Conservation (phyloP, 2,888 invertebrate genomes). For the Clitarchus hookeri region DNA sequence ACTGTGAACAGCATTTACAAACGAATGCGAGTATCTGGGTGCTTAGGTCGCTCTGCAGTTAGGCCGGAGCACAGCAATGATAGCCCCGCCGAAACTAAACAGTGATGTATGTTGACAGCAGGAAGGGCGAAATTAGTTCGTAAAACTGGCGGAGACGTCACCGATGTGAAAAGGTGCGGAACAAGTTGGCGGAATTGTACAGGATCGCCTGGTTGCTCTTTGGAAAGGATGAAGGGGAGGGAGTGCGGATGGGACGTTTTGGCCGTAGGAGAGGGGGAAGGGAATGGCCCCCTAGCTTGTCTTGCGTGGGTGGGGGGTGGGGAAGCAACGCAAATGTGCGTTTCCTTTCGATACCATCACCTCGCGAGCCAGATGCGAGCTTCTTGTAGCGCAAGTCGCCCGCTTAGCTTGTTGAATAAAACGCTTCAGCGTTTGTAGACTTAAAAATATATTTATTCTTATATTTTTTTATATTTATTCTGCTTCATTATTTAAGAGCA, state of each 20-base stretch:
- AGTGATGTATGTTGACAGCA: slow-evolving; percentile 22
- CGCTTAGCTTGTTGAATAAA: no score
- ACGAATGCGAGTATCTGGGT: no score
- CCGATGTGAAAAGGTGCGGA: slow-evolving; percentile 7
- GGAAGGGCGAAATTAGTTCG: slow-evolving; percentile 25
- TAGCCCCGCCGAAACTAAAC: slow-evolving; percentile 7
- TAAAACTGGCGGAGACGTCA: slow-evolving; percentile 27
- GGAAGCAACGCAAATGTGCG: not conserved
- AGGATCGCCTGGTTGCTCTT: not conserved
- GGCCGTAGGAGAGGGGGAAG: not conserved
- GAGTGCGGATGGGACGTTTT: no score
- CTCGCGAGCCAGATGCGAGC: no score
- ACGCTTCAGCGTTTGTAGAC: no score
- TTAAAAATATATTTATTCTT: no score
- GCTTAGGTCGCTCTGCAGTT: not conserved
- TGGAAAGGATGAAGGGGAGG: no score
- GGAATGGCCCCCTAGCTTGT: not conserved
- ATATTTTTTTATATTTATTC: no score
- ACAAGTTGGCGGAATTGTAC: slow-evolving; percentile 14
- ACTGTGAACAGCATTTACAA: no score
- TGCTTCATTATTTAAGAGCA: no score
- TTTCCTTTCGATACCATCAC: not conserved
- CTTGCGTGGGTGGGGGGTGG: not conserved
- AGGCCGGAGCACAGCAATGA: not conserved
- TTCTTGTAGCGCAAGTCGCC: no score